Percentiles rank a stretch among this genome's conserved stretches.
phyloP scores from a whole-genome alignment of 2,797 vertebrate species.

The Alcedo quadribrachys region DNA sequence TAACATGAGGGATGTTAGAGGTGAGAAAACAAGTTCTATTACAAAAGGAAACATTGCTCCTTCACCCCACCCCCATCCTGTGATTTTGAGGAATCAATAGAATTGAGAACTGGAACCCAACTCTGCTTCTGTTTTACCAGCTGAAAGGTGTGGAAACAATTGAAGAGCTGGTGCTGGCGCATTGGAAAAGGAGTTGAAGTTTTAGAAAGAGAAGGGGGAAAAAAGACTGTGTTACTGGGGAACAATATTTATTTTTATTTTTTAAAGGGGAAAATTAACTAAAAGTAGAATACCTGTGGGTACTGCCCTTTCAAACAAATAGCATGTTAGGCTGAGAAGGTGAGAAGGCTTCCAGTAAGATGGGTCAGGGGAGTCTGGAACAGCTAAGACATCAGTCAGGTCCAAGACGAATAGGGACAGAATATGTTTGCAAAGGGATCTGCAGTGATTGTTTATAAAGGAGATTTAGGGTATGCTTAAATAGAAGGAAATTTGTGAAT shows the following conservation, averaged over 20 bases:
- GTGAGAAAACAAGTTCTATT: neutral
- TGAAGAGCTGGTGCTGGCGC: neutral
- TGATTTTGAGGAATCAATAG: neutral
- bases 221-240: neutral
- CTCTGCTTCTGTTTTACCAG: neutral
- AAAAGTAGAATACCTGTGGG: neutral
- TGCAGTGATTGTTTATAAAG: neutral
- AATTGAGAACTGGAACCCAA: neutral
- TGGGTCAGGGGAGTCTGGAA: neutral
- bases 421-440: neutral
- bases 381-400: neutral
- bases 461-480: neutral
- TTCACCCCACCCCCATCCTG: neutral
- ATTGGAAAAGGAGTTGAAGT: neutral
- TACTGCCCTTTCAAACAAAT: neutral
- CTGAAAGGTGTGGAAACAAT: neutral
- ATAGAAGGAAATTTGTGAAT: neutral
- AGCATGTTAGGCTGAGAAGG: neutral
- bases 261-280: fast-evolving
- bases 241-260: neutral
- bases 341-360: neutral
- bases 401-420: neutral
- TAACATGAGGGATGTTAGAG: neutral
- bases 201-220: neutral
- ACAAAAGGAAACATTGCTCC: neutral